Evolutionary conservation across 2,797 vertebrate genomes (phyloP), one percentile per base, ranked within the genome.

Genomic region (Ciconia nigra): DNA sequence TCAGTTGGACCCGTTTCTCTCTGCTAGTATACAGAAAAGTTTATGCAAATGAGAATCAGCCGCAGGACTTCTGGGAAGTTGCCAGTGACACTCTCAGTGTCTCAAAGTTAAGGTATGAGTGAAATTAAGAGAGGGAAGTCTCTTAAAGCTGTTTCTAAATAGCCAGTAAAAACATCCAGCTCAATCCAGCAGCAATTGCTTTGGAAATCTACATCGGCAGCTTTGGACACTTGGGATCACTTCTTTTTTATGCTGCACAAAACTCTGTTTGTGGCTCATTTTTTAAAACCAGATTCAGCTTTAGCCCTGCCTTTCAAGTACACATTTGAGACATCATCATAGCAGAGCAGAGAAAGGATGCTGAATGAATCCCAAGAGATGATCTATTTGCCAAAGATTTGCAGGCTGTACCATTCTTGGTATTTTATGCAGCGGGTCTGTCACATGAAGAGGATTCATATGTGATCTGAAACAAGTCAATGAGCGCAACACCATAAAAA

Each of bases 51-150:
- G 21, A 70, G 47, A 81, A 62, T 51, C 47, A 63, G 73, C 62
- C 66, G 41, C 8, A 12, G n/a, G 66, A 85, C 70, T 96, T 94
- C 91, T 94, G 89, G 79, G 82, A 92, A 89, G 57, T 13, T 83
- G 89, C 76, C 78, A 92, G 63, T 58, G 70, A 57, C 54, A 42
- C 25, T 35, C 31, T 37, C 39, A 24, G 31, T n/a, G 69, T 77
- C 39, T 54, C 77, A 39, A 46, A 63, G n/a, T 37, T 72, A 69
- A 89, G 29, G 21, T 72, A 33, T 9, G 17, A 94, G 33, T 46
- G 65, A 85, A 89, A 63, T 46, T 47, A 61, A 78, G 46, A 84
- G 44, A 92, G 46, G 42, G 54, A 94, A 66, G 33, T 59, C 52
- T 95, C 31, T 74, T 55, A 63, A 82, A 55, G 31, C 55, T 82